phyloP scores from a whole-genome alignment of 2,113 vertebrate genomes.

The Apteryx mantelli region DNA sequence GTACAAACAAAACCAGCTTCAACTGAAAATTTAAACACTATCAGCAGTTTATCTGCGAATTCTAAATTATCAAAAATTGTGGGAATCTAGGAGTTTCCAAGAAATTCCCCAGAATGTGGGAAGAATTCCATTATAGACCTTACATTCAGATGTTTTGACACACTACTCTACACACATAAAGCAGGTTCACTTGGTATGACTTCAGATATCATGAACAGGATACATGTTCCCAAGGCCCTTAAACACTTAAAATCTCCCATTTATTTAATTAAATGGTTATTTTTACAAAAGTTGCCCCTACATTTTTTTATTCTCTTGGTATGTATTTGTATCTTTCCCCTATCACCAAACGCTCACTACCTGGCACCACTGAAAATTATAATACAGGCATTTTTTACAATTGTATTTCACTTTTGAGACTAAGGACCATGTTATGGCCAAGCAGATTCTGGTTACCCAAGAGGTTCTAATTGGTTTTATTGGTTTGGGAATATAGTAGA shows the following conservation, averaged over 20 bases:
- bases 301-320: neutral
- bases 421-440: neutral
- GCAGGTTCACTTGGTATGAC: neutral
- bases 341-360: neutral
- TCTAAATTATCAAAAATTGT: neutral
- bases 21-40: neutral
- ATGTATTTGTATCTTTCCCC: rapidly evolving
- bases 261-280: neutral
- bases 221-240: neutral
- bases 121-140: neutral
- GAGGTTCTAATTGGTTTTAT: neutral
- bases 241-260: neutral
- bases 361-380: neutral
- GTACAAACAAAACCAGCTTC: neutral
- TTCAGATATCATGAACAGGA: neutral
- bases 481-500: neutral
- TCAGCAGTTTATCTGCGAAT: neutral
- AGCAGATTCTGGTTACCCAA: neutral
- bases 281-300: neutral
- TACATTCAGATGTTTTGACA: neutral
- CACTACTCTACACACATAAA: neutral
- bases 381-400: rapidly evolving
- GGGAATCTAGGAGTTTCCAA: neutral
- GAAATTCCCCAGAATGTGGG: neutral
- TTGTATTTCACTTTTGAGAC: neutral